Conservation (phyloP, 2,797 vertebrate species). For the Falco peregrinus region DNA sequence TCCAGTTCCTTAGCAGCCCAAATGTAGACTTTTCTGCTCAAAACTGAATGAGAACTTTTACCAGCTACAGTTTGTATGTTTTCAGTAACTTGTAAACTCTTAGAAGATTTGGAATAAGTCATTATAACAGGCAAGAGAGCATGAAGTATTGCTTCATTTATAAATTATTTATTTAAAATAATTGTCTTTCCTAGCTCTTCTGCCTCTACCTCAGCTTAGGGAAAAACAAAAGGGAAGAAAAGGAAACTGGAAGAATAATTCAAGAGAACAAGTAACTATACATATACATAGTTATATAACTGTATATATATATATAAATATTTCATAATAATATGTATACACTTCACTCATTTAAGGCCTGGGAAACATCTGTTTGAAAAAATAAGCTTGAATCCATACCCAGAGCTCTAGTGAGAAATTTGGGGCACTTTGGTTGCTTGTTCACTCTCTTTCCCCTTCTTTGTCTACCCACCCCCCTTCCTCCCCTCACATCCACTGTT, state of each 20-base stretch:
- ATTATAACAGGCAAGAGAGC: background rate
- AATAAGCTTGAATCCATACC: fast-evolving
- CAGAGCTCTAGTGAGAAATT: background rate
- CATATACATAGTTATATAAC: background rate
- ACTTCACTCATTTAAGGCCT: background rate
- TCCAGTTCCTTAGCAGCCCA: background rate
- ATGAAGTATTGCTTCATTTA: background rate
- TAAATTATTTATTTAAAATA: background rate
- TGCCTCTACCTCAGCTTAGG: background rate
- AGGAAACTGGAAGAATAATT: background rate
- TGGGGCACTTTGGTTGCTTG: background rate
- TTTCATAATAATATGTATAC: background rate
- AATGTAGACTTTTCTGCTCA: background rate
- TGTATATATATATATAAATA: background rate
- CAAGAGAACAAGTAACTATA: background rate
- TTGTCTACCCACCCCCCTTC: fast-evolving
- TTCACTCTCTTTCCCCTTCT: background rate
- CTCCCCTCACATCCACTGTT: fast-evolving
- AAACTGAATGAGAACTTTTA: background rate
- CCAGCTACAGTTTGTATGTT: background rate
- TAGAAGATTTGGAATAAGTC: background rate
- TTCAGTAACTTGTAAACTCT: background rate
- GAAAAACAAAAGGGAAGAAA: background rate
- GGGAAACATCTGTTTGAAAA: background rate
- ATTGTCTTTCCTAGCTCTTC: background rate